These are phyloP conservation scores for Conistra vaccinii DNA, from an alignment of 2,888 invertebrate species.

Conservation along the genomic window DNA sequence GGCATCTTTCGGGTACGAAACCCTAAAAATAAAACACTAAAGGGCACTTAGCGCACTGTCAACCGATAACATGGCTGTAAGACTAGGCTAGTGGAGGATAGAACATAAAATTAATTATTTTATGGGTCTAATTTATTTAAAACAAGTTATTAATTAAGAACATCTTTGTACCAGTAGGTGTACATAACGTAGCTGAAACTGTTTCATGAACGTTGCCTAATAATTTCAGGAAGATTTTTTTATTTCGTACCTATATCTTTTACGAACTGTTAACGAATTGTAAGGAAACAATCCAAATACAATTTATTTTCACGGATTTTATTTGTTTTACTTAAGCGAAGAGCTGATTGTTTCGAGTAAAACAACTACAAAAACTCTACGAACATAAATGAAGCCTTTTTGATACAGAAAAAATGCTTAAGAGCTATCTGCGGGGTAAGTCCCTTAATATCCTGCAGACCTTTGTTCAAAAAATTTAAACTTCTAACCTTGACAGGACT, in stretches of 20 bases:
- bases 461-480: too few species aligned
- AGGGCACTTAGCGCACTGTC: neutral
- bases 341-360: slow-evolving; percentile 38
- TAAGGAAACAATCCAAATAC: slow-evolving; percentile 27
- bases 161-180: neutral
- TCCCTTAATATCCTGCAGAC: too few species aligned
- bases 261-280: slow-evolving; percentile 3
- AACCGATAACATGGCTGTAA: slow-evolving; percentile 12
- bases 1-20: too few species aligned
- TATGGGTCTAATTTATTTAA: slow-evolving; percentile 8
- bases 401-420: too few species aligned
- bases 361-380: too few species aligned
- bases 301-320: slow-evolving; percentile 26
- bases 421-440: too few species aligned
- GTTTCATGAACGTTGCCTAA: slow-evolving; percentile 19
- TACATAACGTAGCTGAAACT: slow-evolving; percentile 4
- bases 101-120: slow-evolving; percentile 23
- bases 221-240: neutral
- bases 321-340: slow-evolving; percentile 30
- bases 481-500: too few species aligned
- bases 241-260: slow-evolving; percentile 3
- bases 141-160: slow-evolving; percentile 12
- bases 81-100: slow-evolving; percentile 12
- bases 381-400: too few species aligned
- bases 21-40: slow-evolving; percentile 15